A percentile compares a stretch with the other conserved stretches of the same genome.
Evolutionary conservation across 2,113 vertebrate species (phyloP).

Genomic region (Tetrao urogallus): DNA sequence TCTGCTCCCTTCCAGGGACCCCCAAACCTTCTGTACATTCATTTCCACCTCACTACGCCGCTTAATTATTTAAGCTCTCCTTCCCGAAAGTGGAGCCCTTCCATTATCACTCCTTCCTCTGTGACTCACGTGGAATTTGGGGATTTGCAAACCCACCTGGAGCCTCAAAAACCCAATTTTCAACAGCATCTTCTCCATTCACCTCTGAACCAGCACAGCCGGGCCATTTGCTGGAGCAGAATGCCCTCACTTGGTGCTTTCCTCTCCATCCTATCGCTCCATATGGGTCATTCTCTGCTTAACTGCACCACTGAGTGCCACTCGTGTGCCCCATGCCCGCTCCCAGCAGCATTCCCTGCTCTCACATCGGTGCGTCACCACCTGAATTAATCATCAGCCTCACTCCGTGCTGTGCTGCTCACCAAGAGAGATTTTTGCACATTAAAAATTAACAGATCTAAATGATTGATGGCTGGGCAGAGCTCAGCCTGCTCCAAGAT

Average conservation of each 20-base stretch:
- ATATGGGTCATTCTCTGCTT: background rate
- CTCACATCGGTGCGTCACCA: background rate
- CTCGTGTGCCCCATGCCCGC: accelerated
- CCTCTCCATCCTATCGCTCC: background rate
- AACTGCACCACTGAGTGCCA: accelerated
- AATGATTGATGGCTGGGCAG: conserved; percentile 44
- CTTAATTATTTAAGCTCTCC: conserved; percentile 55
- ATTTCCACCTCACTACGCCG: conserved; percentile 52
- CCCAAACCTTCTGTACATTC: conserved; percentile 58
- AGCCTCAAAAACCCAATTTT: background rate
- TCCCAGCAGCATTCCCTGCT: background rate
- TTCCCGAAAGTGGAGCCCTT: background rate
- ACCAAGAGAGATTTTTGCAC: conserved; percentile 6
- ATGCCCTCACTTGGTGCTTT: background rate
- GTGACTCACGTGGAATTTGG: background rate
- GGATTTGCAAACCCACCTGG: background rate
- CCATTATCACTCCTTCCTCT: conserved; percentile 36
- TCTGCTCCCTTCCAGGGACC: conserved; percentile 47
- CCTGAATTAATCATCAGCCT: conserved; percentile 63
- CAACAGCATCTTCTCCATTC: background rate
- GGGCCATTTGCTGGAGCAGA: background rate
- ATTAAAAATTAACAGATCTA: conserved; percentile 65
- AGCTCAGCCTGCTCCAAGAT: background rate
- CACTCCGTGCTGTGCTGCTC: background rate
- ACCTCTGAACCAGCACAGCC: background rate